Evolutionary conservation across 1,140 invertebrate species (phyloP), one percentile per base, ranked within the genome.

Genomic region (Bombus turneri): DNA sequence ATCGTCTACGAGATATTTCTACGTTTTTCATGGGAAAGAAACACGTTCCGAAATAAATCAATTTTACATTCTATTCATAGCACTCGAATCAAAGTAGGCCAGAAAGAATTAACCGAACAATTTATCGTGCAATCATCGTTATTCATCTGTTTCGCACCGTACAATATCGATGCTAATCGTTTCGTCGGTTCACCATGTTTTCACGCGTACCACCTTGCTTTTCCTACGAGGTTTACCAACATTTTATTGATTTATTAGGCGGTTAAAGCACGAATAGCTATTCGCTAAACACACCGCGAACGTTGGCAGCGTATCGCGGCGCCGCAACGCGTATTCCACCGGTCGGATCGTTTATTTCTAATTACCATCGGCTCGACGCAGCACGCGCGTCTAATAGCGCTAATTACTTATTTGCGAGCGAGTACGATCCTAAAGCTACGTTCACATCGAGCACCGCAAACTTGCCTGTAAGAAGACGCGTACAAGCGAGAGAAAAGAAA

Each of bases 351-450:
- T 74, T 81, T 81, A 73, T 75, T 75, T 75, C 13, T 74, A 64
- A 74, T 74, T 75, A 86, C 53, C 75, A 71, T 83, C 66, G 75
- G n/a, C 34, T 22, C 18, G 47, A 74, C 75, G 37, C 62, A 83
- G 59, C 80, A 53, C 81, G 68, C 82, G 69, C 62, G 66, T 34
- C 62, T 83, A 87, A 88, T 78, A 79, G 80, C 43, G 81, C 75
- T 88, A 88, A 88, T 88, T 86, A 83, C 76, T 88, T 88, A 88
- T 86, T 88, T 88, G 62, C 87, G 41, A 41, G 75, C 41, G 34
- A 83, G 47, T 53, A 53, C 47, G 18, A 83, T 57, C 68, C 75
- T 12, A 81, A 62, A 53, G 73, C 68, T n/a, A 37, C 59, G 53
- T 43, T 86, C 73, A 53, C 47, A n/a, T 28, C 10, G n/a, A 25